These are phyloP conservation scores for Meloidogyne chitwoodi DNA, from an alignment of 1,140 invertebrate species.

Conservation along the genomic window DNA sequence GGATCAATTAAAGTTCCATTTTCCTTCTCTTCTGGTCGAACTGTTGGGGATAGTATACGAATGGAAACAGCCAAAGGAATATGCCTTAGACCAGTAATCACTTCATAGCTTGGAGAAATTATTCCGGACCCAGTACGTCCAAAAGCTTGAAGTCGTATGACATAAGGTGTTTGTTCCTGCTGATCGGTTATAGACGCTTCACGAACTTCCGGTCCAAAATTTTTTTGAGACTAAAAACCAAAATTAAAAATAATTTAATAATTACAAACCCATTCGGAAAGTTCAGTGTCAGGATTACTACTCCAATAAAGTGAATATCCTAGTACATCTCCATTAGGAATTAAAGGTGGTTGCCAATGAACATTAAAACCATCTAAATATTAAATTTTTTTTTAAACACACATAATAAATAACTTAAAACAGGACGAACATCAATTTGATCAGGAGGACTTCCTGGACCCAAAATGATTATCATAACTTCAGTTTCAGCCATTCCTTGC, in stretches of 20 bases:
- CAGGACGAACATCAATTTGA: constrained; percentile 45
- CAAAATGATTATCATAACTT: constrained; percentile 49
- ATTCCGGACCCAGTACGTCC: constrained; percentile 58
- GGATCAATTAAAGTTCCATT: constrained; percentile 53
- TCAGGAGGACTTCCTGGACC: constrained; percentile 53
- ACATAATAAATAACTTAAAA: constrained; percentile 6
- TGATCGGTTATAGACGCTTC: constrained; percentile 43
- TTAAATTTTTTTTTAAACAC: not conserved
- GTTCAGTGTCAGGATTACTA: constrained; percentile 51
- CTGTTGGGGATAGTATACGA: constrained; percentile 44
- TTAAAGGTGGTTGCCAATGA: constrained; percentile 50
- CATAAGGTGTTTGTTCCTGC: constrained; percentile 58
- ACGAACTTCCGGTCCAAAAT: constrained; percentile 45
- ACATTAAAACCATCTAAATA: constrained; percentile 41
- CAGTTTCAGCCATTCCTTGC: constrained; percentile 50
- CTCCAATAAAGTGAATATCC: constrained; percentile 57
- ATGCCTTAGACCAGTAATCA: constrained; percentile 58
- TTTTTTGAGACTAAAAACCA: constrained; percentile 29
- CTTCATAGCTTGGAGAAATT: constrained; percentile 58
- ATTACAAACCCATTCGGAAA: constrained; percentile 42
- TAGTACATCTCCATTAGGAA: constrained; percentile 49
- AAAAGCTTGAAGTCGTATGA: constrained; percentile 51
- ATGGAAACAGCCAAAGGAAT: constrained; percentile 52
- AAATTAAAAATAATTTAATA: not conserved
- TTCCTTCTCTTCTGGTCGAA: constrained; percentile 12